Conservation (phyloP, 2,888 invertebrate genomes). For the Brachyopa scutellaris region DNA sequence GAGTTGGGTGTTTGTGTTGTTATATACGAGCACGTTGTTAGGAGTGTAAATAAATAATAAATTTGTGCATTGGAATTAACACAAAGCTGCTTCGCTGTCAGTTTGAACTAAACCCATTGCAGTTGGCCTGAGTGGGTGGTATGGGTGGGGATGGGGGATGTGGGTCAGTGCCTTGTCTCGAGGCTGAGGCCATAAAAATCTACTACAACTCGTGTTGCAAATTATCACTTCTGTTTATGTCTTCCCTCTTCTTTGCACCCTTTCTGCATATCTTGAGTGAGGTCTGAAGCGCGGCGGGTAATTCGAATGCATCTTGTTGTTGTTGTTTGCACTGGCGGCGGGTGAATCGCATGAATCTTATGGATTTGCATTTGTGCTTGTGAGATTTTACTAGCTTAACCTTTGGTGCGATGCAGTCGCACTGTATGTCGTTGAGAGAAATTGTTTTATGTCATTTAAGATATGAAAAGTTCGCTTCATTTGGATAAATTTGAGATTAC, state of each 20-base stretch:
- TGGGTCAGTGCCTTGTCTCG: slow-evolving; percentile 30
- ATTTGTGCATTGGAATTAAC: slow-evolving; percentile 67
- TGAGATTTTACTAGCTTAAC: slow-evolving; percentile 62
- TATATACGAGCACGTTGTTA: slow-evolving; percentile 14
- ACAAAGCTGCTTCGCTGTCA: slow-evolving; percentile 54
- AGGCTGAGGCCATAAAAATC: background rate
- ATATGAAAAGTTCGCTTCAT: too few relatives aligned
- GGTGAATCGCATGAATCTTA: slow-evolving; percentile 23
- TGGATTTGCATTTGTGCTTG: slow-evolving; percentile 48
- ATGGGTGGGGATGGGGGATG: background rate
- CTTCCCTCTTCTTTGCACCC: slow-evolving; percentile 39
- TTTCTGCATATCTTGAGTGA: background rate
- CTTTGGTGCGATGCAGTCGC: slow-evolving; percentile 31
- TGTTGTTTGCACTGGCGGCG: background rate
- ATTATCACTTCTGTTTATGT: slow-evolving; percentile 38
- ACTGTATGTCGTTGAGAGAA: background rate
- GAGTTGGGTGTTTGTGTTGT: background rate
- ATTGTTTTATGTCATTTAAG: too few relatives aligned
- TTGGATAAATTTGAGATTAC: too few relatives aligned
- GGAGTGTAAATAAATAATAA: slow-evolving; percentile 66
- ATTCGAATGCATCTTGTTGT: slow-evolving; percentile 2
- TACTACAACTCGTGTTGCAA: slow-evolving; percentile 22
- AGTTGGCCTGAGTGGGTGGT: background rate
- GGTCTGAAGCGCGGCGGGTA: background rate
- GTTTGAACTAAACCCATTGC: slow-evolving; percentile 10